Evolutionary conservation across 1,140 invertebrate genomes (phyloP).

Genomic region (Tetramorium parvispinum): DNA sequence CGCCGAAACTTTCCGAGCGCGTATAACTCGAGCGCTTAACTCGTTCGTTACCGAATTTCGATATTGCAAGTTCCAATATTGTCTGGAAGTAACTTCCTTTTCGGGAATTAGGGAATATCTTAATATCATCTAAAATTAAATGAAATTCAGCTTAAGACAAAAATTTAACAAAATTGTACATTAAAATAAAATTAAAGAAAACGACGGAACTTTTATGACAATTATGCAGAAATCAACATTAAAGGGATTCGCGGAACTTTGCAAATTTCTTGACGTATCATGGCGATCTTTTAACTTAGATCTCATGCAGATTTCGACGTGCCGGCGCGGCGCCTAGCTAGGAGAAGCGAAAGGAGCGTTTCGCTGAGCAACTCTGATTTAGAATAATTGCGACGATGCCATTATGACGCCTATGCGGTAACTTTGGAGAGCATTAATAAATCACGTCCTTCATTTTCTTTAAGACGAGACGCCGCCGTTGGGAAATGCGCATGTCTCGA

Average conservation of each 20-base stretch:
- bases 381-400: conserved; percentile 53
- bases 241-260: neutral
- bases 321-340: neutral
- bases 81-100: neutral
- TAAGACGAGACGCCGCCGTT: conserved; percentile 54
- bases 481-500: conserved; percentile 57
- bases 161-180: neutral
- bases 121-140: neutral
- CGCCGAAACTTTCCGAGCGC: conserved; percentile 34
- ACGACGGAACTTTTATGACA: neutral
- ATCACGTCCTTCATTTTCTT: conserved; percentile 60
- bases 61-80: neutral
- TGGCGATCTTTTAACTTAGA: neutral
- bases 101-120: neutral
- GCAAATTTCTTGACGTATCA: neutral
- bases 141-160: neutral
- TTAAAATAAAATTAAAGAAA: neutral
- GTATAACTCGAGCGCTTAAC: conserved; percentile 21
- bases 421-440: conserved; percentile 59
- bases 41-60: neutral
- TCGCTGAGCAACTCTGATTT: conserved; percentile 22
- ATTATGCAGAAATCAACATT: neutral
- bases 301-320: neutral
- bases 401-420: conserved; percentile 53
- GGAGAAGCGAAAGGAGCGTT: neutral